Percentiles rank a stretch among this genome's conserved stretches.
phyloP scores from a whole-genome alignment of 35 echinoderm and acorn worm genomes.

The Chiridota heheva region DNA sequence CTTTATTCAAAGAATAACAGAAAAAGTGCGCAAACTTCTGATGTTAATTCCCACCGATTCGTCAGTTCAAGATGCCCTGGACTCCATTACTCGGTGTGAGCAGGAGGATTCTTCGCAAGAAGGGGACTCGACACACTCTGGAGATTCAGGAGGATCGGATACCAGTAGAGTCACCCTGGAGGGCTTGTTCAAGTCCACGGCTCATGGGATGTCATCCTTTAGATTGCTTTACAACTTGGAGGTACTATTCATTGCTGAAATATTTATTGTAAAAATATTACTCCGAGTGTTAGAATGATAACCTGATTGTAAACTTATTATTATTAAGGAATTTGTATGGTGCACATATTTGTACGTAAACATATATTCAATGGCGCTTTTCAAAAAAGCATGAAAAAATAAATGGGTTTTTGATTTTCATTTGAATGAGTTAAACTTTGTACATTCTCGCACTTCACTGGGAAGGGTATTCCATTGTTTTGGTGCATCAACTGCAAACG shows the following conservation, averaged over 20 bases:
- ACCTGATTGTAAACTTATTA: too few relatives aligned
- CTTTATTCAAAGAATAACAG: conserved; percentile 72
- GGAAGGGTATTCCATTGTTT: too few relatives aligned
- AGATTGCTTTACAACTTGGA: conserved; percentile 90
- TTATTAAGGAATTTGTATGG: too few relatives aligned
- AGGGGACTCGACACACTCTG: conserved; percentile 1
- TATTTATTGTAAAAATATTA: background rate
- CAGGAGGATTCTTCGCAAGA: conserved; percentile 22
- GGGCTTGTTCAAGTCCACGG: conserved; percentile 60
- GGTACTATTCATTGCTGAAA: too few relatives aligned
- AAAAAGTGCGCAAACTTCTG: conserved; percentile 76
- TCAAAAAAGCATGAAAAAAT: too few relatives aligned
- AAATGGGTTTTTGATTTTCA: too few relatives aligned
- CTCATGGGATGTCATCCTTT: conserved; percentile 85
- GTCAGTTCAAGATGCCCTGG: conserved; percentile 72
- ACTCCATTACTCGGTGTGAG: conserved; percentile 49
- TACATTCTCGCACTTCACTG: too few relatives aligned
- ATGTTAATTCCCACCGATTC: conserved; percentile 93
- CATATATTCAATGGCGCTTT: too few relatives aligned
- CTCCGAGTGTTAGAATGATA: background rate
- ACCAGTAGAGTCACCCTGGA: conserved; percentile 64
- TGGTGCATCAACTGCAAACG: too few relatives aligned
- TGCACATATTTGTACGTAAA: too few relatives aligned
- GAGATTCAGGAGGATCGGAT: conserved; percentile 16
- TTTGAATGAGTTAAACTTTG: too few relatives aligned